These are phyloP conservation scores for Eurypyga helias DNA, from an alignment of 2,113 vertebrate species.

Conservation along the genomic window DNA sequence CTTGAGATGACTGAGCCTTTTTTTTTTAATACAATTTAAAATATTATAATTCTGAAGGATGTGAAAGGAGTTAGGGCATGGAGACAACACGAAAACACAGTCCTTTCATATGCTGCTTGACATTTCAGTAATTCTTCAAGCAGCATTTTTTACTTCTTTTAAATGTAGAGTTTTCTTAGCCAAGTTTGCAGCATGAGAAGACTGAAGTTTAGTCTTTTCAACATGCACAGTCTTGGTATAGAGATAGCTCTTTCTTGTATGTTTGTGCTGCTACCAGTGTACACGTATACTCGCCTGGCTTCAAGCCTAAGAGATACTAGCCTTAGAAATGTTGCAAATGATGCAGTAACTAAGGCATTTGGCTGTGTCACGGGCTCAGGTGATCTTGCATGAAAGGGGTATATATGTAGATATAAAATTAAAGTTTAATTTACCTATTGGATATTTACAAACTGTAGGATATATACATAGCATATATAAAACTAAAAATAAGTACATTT, in stretches of 20 bases:
- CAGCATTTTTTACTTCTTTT: not conserved
- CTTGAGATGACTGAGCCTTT: not conserved
- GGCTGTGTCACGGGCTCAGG: not conserved
- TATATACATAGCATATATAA: not conserved
- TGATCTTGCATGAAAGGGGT: not conserved
- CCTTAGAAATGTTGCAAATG: not conserved
- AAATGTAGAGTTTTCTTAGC: not conserved
- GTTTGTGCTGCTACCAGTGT: not conserved
- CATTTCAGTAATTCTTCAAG: not conserved
- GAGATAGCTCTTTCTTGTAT: not conserved
- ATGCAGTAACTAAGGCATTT: not conserved
- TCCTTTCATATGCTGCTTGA: slow-evolving; percentile 9
- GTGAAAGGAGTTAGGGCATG: not conserved
- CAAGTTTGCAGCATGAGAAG: not conserved
- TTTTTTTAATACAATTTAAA: not conserved
- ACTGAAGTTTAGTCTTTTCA: not conserved
- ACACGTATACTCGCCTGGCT: not conserved
- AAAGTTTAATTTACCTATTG: not conserved
- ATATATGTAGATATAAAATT: not conserved
- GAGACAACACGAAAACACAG: not conserved
- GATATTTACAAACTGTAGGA: not conserved
- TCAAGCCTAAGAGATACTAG: not conserved
- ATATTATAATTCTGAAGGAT: not conserved
- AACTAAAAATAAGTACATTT: not conserved
- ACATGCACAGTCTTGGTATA: not conserved